Percentiles rank a stretch among this genome's conserved stretches.
Conservation (phyloP, 2,888 invertebrate species). For the Pheosia gnoma region DNA sequence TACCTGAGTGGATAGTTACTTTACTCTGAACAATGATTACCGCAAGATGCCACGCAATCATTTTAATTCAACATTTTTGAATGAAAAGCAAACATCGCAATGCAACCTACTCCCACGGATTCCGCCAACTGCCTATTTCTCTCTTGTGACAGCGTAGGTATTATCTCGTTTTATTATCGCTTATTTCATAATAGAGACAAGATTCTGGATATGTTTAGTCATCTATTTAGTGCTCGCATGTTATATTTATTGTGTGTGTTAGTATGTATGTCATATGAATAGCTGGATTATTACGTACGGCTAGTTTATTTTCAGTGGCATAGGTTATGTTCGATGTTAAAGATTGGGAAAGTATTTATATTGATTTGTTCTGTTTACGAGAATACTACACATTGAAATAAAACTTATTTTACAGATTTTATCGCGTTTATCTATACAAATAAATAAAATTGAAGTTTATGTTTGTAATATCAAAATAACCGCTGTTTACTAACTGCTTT, state of each 20-base stretch:
- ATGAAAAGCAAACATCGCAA: neutral
- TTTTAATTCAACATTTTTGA: neutral
- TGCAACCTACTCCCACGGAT: neutral
- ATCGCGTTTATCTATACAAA: too few relatives aligned
- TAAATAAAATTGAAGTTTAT: too few relatives aligned
- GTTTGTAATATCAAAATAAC: too few relatives aligned
- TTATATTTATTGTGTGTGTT: constrained; percentile 19
- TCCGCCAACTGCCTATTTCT: neutral
- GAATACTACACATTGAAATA: too few relatives aligned
- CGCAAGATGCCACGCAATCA: neutral
- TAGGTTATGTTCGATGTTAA: too few relatives aligned
- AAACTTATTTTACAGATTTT: too few relatives aligned
- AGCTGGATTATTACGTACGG: neutral
- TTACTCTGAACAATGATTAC: neutral
- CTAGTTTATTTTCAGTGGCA: neutral
- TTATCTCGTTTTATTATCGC: neutral
- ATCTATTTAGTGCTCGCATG: constrained; percentile 12
- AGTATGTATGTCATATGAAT: constrained; percentile 7
- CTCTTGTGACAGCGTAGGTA: neutral
- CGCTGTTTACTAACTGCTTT: too few relatives aligned
- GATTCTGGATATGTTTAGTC: constrained; percentile 19
- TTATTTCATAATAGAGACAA: constrained; percentile 1
- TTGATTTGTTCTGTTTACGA: too few relatives aligned
- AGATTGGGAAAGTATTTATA: too few relatives aligned
- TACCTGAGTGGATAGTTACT: neutral